A percentile compares a stretch with the other conserved stretches of the same genome.
These are phyloP conservation scores for Octodonta nipae DNA, from an alignment of 2,888 invertebrate species.

Conservation along the genomic window DNA sequence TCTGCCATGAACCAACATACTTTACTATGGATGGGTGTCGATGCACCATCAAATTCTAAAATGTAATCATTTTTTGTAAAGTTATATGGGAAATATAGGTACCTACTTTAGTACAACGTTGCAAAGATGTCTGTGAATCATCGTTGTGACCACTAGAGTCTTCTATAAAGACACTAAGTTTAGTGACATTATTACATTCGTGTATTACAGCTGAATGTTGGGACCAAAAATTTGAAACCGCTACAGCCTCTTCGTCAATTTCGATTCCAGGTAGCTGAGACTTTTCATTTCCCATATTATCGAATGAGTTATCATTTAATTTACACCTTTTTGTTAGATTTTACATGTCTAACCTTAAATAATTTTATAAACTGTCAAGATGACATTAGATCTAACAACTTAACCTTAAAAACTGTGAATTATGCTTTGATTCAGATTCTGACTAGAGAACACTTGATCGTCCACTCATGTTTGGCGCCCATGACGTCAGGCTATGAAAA, in stretches of 20 bases:
- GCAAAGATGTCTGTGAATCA: constrained; percentile 52
- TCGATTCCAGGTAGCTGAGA: constrained; percentile 60
- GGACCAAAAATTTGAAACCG: constrained; percentile 68
- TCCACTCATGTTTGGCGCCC: too few relatives aligned
- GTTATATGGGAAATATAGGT: constrained; percentile 1
- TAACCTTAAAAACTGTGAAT: too few relatives aligned
- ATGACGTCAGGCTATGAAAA: too few relatives aligned
- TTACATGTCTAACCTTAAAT: too few relatives aligned
- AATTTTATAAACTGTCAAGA: too few relatives aligned
- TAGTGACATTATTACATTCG: constrained; percentile 42
- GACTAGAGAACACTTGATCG: too few relatives aligned
- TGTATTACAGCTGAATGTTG: constrained; percentile 50
- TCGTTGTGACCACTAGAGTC: too few relatives aligned
- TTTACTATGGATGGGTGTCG: constrained; percentile 77
- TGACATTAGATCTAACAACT: too few relatives aligned
- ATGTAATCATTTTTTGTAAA: constrained; percentile 22
- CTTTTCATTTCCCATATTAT: constrained; percentile 64
- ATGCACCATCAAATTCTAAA: constrained; percentile 71
- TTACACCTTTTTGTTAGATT: too few relatives aligned
- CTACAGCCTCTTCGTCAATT: constrained; percentile 61
- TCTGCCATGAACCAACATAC: constrained; percentile 69
- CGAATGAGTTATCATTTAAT: too few relatives aligned
- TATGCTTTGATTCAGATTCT: too few relatives aligned
- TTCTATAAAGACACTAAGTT: constrained; percentile 62
- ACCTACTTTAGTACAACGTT: constrained; percentile 60